Percentiles rank a stretch among this genome's conserved stretches.
phyloP scores from a whole-genome alignment of 2,888 invertebrate genomes.

The Brachycybe producta region DNA sequence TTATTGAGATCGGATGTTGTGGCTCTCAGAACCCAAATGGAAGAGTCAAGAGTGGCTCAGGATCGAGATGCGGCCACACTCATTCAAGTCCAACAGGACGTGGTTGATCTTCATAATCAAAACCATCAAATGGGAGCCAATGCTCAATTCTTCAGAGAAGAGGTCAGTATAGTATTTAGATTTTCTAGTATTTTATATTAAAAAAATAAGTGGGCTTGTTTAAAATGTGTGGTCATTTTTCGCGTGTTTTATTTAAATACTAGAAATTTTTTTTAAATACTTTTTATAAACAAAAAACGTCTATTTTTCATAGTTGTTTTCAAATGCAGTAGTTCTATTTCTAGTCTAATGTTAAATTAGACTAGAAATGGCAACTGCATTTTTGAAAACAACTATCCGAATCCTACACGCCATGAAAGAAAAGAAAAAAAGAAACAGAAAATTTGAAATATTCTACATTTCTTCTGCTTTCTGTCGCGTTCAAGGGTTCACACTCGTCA shows the following conservation, averaged over 20 bases:
- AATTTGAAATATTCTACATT: too few species aligned
- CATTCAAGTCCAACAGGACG: constrained; percentile 24
- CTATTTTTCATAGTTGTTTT: background rate
- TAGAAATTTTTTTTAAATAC: background rate
- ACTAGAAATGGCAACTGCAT: too few species aligned
- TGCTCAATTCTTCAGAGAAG: constrained; percentile 21
- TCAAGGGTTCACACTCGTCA: too few species aligned
- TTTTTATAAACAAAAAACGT: too few species aligned
- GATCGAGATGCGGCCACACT: constrained; percentile 20
- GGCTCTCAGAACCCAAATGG: constrained; percentile 20
- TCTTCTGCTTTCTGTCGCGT: too few species aligned
- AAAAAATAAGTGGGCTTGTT: background rate
- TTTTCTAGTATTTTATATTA: background rate
- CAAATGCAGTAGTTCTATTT: background rate
- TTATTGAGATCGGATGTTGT: constrained; percentile 22
- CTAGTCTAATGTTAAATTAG: too few species aligned
- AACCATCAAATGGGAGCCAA: constrained; percentile 23
- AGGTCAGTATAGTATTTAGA: constrained; percentile 19
- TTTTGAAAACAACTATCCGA: too few species aligned
- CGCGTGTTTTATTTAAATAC: background rate
- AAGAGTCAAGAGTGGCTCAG: constrained; percentile 19
- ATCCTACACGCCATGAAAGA: too few species aligned
- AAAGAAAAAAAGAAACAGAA: too few species aligned
- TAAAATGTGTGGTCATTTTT: background rate
- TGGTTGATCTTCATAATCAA: constrained; percentile 26